phyloP scores from a whole-genome alignment of 2,113 vertebrate genomes.

The Campylomormyrus numenius region DNA sequence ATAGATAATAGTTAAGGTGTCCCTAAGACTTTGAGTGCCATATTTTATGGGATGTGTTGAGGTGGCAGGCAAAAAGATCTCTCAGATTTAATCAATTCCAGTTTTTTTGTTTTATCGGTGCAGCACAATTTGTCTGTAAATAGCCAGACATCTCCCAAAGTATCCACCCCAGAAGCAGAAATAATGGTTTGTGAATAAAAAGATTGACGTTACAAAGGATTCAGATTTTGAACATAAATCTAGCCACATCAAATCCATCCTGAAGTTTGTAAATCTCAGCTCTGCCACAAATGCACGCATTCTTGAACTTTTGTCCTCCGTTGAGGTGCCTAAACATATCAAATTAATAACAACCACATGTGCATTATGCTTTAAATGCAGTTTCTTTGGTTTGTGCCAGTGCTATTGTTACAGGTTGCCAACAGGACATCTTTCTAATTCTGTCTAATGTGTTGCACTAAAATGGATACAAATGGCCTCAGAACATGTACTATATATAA shows the following conservation, averaged over 20 bases:
- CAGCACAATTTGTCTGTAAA: neutral
- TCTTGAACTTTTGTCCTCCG: slow-evolving; percentile 14
- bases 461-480: neutral
- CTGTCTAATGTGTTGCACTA: neutral
- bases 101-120: neutral
- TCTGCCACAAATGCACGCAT: slow-evolving; percentile 5
- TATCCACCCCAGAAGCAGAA: neutral
- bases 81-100: neutral
- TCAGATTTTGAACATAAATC: neutral
- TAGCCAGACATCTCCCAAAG: neutral
- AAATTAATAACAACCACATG: slow-evolving; percentile 10
- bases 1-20: neutral
- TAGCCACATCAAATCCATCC: slow-evolving; percentile 10
- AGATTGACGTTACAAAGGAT: neutral
- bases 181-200: neutral
- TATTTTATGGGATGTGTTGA: neutral
- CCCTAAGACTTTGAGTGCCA: neutral
- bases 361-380: neutral
- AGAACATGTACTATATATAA: neutral
- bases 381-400: neutral
- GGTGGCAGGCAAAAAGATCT: neutral
- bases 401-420: neutral
- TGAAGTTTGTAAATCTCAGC: neutral
- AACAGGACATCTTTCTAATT: neutral
- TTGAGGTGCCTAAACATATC: slow-evolving; percentile 4